Conservation (phyloP, 2,797 vertebrate species). For the Loriculus beryllinus region DNA sequence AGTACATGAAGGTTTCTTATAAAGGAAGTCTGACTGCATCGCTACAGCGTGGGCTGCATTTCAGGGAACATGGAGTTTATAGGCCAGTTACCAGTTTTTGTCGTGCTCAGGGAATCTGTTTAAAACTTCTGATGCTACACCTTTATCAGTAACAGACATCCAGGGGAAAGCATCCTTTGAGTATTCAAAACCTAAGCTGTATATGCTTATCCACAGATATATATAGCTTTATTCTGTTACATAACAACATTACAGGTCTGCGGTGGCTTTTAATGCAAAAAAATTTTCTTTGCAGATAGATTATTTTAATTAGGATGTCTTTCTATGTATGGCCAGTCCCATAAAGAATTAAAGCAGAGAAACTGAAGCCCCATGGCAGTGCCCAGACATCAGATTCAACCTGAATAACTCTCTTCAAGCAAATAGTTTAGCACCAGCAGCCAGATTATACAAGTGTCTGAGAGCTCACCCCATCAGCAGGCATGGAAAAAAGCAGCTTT, state of each 20-base stretch:
- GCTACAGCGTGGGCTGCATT: background rate
- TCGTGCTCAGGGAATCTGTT: background rate
- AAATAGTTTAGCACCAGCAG: background rate
- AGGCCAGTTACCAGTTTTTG: background rate
- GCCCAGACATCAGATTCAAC: background rate
- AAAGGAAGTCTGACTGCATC: background rate
- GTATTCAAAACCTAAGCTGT: background rate
- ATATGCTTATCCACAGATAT: background rate
- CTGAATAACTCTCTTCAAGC: background rate
- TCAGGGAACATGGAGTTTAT: background rate
- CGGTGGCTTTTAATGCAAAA: background rate
- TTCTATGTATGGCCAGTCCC: background rate
- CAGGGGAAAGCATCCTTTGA: background rate
- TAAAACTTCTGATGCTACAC: background rate
- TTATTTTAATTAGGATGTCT: background rate
- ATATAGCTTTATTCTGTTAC: background rate
- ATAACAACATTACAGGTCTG: background rate
- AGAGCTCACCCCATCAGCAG: background rate
- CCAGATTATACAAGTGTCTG: background rate
- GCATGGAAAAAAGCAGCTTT: background rate
- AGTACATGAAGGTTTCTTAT: background rate
- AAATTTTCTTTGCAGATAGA: background rate
- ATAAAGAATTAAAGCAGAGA: background rate
- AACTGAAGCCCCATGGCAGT: background rate
- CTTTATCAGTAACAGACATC: background rate